A percentile compares a stretch with the other conserved stretches of the same genome.
These are phyloP conservation scores for Pecten maximus DNA, from an alignment of 2,888 invertebrate species.

Conservation along the genomic window DNA sequence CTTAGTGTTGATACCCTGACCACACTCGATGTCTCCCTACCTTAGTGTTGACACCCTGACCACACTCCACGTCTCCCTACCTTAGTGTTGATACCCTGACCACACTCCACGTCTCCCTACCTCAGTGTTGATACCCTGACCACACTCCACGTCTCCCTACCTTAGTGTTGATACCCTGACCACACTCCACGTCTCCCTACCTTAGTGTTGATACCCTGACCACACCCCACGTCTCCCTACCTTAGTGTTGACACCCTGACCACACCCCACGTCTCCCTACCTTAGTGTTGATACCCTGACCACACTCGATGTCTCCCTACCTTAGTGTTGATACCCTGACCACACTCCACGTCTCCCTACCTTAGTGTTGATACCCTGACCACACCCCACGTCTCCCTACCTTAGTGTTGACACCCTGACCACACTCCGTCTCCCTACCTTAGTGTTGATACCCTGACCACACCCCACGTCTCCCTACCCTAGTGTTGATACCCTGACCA, in stretches of 20 bases:
- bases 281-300: no score
- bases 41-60: no score
- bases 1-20: slow-evolving; percentile 93
- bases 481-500: no score
- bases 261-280: no score
- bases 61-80: no score
- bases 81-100: no score
- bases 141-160: slow-evolving; percentile 83
- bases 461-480: no score
- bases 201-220: slow-evolving; percentile 93
- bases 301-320: no score
- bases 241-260: no score
- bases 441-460: no score
- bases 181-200: slow-evolving; percentile 84
- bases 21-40: slow-evolving; percentile 85
- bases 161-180: slow-evolving; percentile 93
- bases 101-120: no score
- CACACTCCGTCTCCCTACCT: slow-evolving; percentile 86
- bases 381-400: slow-evolving; percentile 85
- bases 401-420: slow-evolving; percentile 93
- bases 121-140: slow-evolving; percentile 89
- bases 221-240: slow-evolving; percentile 84
- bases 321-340: slow-evolving; percentile 93
- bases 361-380: slow-evolving; percentile 93
- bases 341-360: slow-evolving; percentile 85